These are phyloP conservation scores for Napeogenes inachia DNA, from an alignment of 2,888 invertebrate species.

Conservation along the genomic window DNA sequence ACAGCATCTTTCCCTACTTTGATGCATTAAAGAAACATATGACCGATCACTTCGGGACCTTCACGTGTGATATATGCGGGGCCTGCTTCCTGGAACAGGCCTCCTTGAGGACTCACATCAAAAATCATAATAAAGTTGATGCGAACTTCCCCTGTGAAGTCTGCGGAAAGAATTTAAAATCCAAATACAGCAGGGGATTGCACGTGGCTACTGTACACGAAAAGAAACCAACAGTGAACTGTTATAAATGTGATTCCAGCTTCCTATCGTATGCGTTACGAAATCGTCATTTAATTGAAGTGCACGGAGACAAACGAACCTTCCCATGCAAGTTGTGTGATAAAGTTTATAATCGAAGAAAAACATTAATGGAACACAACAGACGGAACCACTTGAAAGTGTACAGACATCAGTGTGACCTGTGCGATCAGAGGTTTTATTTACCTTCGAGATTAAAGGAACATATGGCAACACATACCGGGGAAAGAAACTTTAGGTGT, in stretches of 20 bases:
- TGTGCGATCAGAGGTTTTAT: constrained; percentile 67
- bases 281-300: constrained; percentile 61
- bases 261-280: constrained; percentile 59
- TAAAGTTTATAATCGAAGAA: constrained; percentile 61
- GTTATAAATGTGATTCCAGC: constrained; percentile 62
- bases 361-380: constrained; percentile 62
- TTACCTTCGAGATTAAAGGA: constrained; percentile 63
- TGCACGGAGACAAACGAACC: constrained; percentile 59
- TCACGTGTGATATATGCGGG: constrained; percentile 62
- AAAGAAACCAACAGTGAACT: constrained; percentile 62
- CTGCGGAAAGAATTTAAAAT: constrained; percentile 66
- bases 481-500: constrained; percentile 73
- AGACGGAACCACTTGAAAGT: constrained; percentile 60
- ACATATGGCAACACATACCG: constrained; percentile 74
- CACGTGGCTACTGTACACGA: constrained; percentile 64
- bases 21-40: constrained; percentile 62
- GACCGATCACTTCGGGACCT: constrained; percentile 63
- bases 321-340: constrained; percentile 64
- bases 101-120: constrained; percentile 64
- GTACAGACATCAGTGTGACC: constrained; percentile 59
- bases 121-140: constrained; percentile 63
- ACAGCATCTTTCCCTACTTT: constrained; percentile 54
- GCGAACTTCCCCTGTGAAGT: constrained; percentile 69
- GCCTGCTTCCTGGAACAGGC: constrained; percentile 68
- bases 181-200: constrained; percentile 57